Percentiles rank a stretch among this genome's conserved stretches.
These are phyloP conservation scores for Mayetiola destructor DNA, from an alignment of 2,888 invertebrate species.

Conservation along the genomic window DNA sequence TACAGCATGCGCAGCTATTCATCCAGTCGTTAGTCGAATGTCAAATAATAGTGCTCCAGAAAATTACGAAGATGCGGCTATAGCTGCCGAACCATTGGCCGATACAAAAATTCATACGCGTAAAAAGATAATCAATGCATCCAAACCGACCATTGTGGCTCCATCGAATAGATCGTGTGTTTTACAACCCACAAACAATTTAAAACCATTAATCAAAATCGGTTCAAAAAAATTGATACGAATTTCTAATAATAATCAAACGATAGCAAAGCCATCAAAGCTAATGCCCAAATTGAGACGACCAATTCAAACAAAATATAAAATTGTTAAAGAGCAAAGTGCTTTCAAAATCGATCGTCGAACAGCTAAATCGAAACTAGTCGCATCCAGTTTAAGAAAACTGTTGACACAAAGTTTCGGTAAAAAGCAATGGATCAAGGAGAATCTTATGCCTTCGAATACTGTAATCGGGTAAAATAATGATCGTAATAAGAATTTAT, in stretches of 20 bases:
- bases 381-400: constrained; percentile 20
- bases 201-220: constrained; percentile 26
- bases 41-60: not conserved
- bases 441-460: constrained; percentile 19
- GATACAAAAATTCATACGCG: constrained; percentile 8
- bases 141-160: not conserved
- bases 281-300: not conserved
- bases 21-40: not conserved
- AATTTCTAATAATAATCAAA: not conserved
- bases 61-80: not conserved
- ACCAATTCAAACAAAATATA: constrained; percentile 15
- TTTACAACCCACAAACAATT: constrained; percentile 13
- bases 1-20: not conserved
- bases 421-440: constrained; percentile 1
- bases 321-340: constrained; percentile 14
- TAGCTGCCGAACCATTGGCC: constrained; percentile 6
- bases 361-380: not conserved
- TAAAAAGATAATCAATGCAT: not conserved
- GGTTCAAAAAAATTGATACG: constrained; percentile 29
- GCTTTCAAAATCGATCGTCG: constrained; percentile 28
- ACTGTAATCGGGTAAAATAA: constrained; percentile 11
- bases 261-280: constrained; percentile 13
- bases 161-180: not conserved
- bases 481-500: no score
- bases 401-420: constrained; percentile 18